A percentile compares a stretch with the other conserved stretches of the same genome.
Evolutionary conservation across 2,797 vertebrate genomes (phyloP).

Genomic region (Siniperca obscura): DNA sequence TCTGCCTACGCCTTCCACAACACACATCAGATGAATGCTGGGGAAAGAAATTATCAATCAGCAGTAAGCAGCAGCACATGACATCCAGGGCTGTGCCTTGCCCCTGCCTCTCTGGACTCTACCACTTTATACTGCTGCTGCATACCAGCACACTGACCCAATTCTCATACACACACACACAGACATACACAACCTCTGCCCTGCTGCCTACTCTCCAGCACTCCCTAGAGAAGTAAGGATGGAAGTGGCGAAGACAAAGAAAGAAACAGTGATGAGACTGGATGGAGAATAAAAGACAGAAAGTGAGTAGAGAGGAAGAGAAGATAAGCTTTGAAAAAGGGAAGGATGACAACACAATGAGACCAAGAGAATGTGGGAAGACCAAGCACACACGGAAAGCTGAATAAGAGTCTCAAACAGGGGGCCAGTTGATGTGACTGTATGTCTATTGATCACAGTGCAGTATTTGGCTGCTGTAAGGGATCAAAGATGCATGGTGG

Average conservation of each 20-base stretch:
- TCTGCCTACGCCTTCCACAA: neutral
- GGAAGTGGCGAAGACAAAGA: conserved; percentile 29
- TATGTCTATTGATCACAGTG: conserved; percentile 61
- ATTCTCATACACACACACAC: conserved; percentile 52
- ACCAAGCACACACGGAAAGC: neutral
- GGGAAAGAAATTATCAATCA: conserved; percentile 49
- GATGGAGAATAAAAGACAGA: neutral
- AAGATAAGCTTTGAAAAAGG: neutral
- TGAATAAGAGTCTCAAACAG: neutral
- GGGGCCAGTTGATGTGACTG: conserved; percentile 32
- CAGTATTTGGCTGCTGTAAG: conserved; percentile 37
- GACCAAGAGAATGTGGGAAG: neutral
- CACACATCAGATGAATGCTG: conserved; percentile 25
- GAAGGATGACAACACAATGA: neutral
- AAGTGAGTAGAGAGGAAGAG: neutral
- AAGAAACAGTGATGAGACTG: neutral
- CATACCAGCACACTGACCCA: conserved; percentile 81
- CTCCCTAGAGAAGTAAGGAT: conserved; percentile 31
- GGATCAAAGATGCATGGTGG: conserved; percentile 14
- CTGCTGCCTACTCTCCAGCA: conserved; percentile 28
- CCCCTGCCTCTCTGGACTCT: conserved; percentile 44
- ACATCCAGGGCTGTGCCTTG: conserved; percentile 50
- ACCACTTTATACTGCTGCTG: conserved; percentile 44
- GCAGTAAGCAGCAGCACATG: conserved; percentile 57
- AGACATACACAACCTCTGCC: neutral